Base-by-base conservation (phyloP, 1,140 invertebrate genomes). In the Trichogramma pretiosum region DNA sequence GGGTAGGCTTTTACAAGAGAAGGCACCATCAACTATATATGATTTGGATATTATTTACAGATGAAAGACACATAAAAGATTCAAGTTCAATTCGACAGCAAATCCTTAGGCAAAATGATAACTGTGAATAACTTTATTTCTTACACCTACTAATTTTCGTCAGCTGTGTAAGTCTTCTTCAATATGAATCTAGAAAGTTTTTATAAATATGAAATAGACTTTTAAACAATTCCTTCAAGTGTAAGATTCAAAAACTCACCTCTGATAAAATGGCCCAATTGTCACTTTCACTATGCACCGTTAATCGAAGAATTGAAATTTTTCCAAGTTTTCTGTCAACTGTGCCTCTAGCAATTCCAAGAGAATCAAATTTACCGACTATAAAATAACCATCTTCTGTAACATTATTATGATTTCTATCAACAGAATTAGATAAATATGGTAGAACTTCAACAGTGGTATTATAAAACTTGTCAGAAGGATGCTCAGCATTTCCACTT, bases 231-330 rank as follows among this genome's bases (percentile, higher is more conserved):
- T n/a, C n/a, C n/a, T n/a, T n/a, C n/a, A n/a, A 17, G 1, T 40
- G 10, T 21, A 28, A 18, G n/a, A n/a, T n/a, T n/a, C n/a, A n/a
- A 1, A 34, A 33, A 67, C 68, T 76, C 75, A 92, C 83, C 79
- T 95, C 91, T 61, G 86, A 93, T 14, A 95, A 73, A 56, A 95
- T 87, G 1, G 85, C 87, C 90, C 90, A 94, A 65, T 88, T 88
- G 48, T 86, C 82, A 65, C 85, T 91, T 58, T 89, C 82, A 53
- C 77, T 80, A 50, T 87, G 83, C 24, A 93, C 82, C 44, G 78
- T 79, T 18, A 95, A 72, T 37, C 89, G 77, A 50, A 93, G 63
- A 39, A 79, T 75, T 36, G 76, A 70, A 40, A 94, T 73, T 52
- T 78, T 78, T 46, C 87, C 85, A 21, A 88, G 64, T 44, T 74